Conservation (phyloP, 2,797 vertebrate species). For the Eulemur rubriventer region DNA sequence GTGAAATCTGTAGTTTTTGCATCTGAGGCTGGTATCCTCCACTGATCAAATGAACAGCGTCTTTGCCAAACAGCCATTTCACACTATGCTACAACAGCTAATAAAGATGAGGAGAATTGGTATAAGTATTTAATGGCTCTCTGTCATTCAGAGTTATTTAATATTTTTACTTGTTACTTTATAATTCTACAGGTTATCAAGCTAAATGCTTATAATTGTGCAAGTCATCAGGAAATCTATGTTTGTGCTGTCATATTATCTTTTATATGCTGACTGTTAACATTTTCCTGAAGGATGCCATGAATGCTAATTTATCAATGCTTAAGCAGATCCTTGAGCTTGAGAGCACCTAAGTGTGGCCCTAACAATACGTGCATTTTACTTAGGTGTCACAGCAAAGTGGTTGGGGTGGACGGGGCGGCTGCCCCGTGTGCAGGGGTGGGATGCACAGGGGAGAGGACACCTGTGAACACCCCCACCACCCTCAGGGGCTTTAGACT, state of each 20-base stretch:
- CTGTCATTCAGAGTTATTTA: neutral
- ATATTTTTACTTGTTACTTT: neutral
- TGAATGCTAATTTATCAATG: neutral
- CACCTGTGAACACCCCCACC: neutral
- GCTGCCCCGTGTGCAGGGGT: accelerated
- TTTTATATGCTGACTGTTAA: neutral
- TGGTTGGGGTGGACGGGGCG: neutral
- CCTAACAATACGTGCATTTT: neutral
- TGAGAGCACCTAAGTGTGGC: neutral
- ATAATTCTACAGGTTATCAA: neutral
- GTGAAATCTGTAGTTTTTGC: neutral
- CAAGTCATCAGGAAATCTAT: neutral
- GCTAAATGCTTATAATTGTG: neutral
- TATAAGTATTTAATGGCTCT: neutral
- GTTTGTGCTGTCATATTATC: neutral
- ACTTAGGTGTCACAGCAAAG: neutral
- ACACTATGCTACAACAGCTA: neutral
- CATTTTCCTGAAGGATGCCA: neutral
- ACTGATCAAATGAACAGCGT: neutral
- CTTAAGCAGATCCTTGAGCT: neutral
- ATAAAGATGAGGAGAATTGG: neutral
- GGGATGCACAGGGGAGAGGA: neutral
- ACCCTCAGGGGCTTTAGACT: neutral
- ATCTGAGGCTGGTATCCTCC: neutral
- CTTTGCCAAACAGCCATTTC: neutral